Base-by-base conservation (phyloP, 2,888 invertebrate genomes). In the Eristalinus aeneus region DNA sequence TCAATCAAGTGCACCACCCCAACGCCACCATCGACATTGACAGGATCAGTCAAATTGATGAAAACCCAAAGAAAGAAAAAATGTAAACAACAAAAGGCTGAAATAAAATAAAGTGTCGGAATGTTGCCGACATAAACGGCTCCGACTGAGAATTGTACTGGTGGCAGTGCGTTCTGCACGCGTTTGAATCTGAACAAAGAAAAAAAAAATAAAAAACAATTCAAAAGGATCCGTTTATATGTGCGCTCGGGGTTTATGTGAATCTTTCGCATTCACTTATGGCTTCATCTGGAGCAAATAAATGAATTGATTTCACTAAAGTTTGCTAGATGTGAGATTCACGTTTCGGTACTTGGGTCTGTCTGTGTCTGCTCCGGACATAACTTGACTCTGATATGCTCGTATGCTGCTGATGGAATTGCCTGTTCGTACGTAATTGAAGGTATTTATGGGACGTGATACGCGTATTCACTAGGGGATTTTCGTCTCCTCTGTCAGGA, bases 211-310 rank as follows among this genome's bases (percentile, higher is more conserved):
- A 65, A 46, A 75, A 77, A 77, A 86, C 77, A 86, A 78, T 86
- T 65, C 71, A 60, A 82, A 78, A 56, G 81, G 77, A 78, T 78
- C 67, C 64, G 31, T 53, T 60, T 12, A 60, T 82, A 60, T 71
- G 77, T 73, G 77, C 74, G 78, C 73, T 46, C 65, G 58, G 56
- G 81, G 71, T 86, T 86, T 82, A 82, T 74, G 69, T 54, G 82
- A 74, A 86, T 82, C 86, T 86, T 86, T 86, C 82, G 74, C 82
- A 86, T 86, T 77, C 82, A 86, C 82, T 86, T 86, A 86, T 77
- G 82, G 86, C 77, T 78, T 78, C 86, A 86, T 86, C 82, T 86
- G 54, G 77, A 71, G 77, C 74, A 86, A 82, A 86, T 86, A 86
- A 86, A 86, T 86, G 82, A 82, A 86, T 86, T 86, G 82, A 86